Base-by-base conservation (phyloP, 64 coral and sea anemone species). In the Montipora capricornis region DNA sequence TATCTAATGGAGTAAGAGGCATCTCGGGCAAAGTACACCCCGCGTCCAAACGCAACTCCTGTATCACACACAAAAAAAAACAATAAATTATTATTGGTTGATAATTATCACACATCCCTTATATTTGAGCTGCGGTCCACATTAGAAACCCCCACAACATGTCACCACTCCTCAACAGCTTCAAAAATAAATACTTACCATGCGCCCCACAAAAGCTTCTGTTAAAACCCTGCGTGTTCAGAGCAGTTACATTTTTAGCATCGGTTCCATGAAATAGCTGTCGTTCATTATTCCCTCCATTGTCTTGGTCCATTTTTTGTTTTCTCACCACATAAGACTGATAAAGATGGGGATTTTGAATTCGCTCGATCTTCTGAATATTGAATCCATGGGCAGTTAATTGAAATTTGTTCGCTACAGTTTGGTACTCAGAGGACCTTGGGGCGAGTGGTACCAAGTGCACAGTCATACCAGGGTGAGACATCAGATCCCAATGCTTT, bases 1-100 rank as follows among this genome's bases (percentile, higher is more conserved):
- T 0, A 82, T 16, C 11, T 4, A 82, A 64, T 57, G 37, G 80
- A 92, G 47, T 92, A 92, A 13, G 90, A 92, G 10, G 90, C 90
- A 44, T 95, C 47, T 78, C 51, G 78, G 13, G 93, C 93, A 81
- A 95, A 95, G 71, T 95, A 95, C 10, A 95, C 87, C 4, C 93
- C 93, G 9, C 66, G 64, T 22, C 82, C 82, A 86, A 4, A 86
- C 0, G 1, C 0, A 15, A 44, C 29, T 77, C 75, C 75, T 77
- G 15, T 37, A 49, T 0, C 37, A 37, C 29, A 29, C 29, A 49
- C 5, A 4, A 67, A 9, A 77, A 76, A 76, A 29, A 37, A 37
- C 1, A 37, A 37, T 37, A 37, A 37, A 37, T 37, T 37, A 37
- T 37, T 37, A 37, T 37, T 37, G 37, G 37, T 37, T 37, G 37